These are phyloP conservation scores for Agrotis ipsilon DNA, from an alignment of 2,888 invertebrate species.

Conservation along the genomic window DNA sequence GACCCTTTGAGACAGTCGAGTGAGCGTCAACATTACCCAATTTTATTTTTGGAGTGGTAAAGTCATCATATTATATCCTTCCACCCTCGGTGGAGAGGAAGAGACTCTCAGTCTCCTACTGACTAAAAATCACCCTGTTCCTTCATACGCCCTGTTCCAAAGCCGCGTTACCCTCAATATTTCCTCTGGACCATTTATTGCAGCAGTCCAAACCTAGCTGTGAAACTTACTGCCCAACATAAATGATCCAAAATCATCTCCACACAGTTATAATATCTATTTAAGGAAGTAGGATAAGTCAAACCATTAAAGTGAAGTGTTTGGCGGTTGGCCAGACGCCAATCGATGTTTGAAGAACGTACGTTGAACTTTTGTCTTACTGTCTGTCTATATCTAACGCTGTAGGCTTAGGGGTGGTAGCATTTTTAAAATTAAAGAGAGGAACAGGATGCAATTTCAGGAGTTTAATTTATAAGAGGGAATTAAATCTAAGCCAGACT, in stretches of 20 bases:
- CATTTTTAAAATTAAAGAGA: neutral
- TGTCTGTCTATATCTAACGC: slow-evolving; percentile 63
- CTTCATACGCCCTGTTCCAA: no score
- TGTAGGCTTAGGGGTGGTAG: slow-evolving; percentile 31
- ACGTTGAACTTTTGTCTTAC: slow-evolving; percentile 84
- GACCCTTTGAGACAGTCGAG: no score
- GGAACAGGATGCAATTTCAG: neutral
- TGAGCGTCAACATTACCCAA: no score
- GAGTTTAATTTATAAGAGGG: no score
- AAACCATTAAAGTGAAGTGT: slow-evolving; percentile 84
- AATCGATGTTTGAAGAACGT: slow-evolving; percentile 81
- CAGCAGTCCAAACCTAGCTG: slow-evolving; percentile 10
- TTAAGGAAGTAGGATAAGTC: slow-evolving; percentile 86
- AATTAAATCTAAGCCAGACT: neutral
- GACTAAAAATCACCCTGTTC: no score
- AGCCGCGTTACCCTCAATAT: neutral
- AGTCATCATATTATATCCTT: no score
- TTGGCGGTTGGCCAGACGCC: slow-evolving; percentile 85
- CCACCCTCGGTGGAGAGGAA: no score
- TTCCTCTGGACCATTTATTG: neutral
- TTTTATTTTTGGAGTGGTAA: no score
- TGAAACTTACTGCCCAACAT: slow-evolving; percentile 12
- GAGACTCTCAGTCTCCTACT: no score
- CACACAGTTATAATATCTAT: slow-evolving; percentile 76
- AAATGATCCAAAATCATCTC: slow-evolving; percentile 52